phyloP scores from a whole-genome alignment of 2,888 invertebrate genomes.

The Hydrotaea diabolus region DNA sequence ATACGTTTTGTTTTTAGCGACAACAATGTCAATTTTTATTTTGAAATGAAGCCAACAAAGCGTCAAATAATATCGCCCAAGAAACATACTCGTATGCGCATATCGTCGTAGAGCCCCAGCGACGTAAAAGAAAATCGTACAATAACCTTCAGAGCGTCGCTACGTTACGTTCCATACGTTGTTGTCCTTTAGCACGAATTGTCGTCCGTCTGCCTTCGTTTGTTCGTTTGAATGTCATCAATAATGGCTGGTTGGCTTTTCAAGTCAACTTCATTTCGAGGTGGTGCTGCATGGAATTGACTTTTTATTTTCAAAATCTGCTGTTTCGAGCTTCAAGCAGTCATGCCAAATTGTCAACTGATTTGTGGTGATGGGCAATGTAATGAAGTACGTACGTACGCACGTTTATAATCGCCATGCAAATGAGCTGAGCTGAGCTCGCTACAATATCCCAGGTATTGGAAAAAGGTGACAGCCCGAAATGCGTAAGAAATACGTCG shows the following conservation, averaged over 20 bases:
- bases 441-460: background rate
- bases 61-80: constrained; percentile 58
- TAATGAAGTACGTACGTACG: background rate
- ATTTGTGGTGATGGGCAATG: background rate
- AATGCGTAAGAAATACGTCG: background rate
- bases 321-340: background rate
- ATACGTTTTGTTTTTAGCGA: background rate
- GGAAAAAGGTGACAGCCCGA: background rate
- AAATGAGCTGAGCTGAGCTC: background rate
- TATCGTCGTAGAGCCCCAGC: too few relatives aligned
- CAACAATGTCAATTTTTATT: constrained; percentile 55
- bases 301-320: constrained; percentile 6
- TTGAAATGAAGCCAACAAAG: constrained; percentile 66
- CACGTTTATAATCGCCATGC: background rate
- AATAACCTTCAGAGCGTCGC: constrained; percentile 63
- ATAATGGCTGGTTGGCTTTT: constrained; percentile 34
- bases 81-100: background rate
- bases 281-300: constrained; percentile 14
- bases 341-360: background rate
- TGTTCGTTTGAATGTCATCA: constrained; percentile 22
- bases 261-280: constrained; percentile 10
- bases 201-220: background rate
- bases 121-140: constrained; percentile 58
- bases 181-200: constrained; percentile 51
- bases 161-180: background rate